Percentiles rank a stretch among this genome's conserved stretches.
These are phyloP conservation scores for Amblyteles armatorius DNA, from an alignment of 2,888 invertebrate genomes.

Conservation along the genomic window DNA sequence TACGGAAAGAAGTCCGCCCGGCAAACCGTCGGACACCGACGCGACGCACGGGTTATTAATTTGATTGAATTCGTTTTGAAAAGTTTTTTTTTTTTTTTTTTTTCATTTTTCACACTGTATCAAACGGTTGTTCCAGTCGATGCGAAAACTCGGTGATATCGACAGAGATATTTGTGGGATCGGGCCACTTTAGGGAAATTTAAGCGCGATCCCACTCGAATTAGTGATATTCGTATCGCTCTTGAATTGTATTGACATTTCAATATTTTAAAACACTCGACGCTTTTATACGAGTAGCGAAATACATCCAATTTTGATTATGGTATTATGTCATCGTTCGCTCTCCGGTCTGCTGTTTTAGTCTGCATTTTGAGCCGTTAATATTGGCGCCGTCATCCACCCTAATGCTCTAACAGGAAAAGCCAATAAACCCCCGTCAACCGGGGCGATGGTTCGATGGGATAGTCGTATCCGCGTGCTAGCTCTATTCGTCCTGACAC, in stretches of 20 bases:
- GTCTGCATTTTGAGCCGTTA: constrained; percentile 51
- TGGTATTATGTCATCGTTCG: constrained; percentile 16
- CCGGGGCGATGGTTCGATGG: constrained; percentile 69
- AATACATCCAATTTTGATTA: not conserved
- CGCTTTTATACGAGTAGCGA: not conserved
- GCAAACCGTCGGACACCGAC: not conserved
- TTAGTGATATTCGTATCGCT: not conserved
- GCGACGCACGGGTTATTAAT: not conserved
- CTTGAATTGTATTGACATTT: not conserved
- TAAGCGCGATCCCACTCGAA: not conserved
- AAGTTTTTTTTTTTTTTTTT: not conserved
- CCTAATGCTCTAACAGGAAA: constrained; percentile 69
- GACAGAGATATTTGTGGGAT: not conserved
- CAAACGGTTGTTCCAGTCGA: not conserved
- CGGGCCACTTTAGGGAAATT: not conserved
- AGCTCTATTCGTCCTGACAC: constrained; percentile 67
- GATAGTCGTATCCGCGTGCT: constrained; percentile 56
- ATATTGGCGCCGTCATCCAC: constrained; percentile 60
- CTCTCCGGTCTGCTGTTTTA: constrained; percentile 9
- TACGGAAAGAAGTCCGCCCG: not conserved
- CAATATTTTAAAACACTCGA: not conserved
- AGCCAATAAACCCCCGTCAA: constrained; percentile 82
- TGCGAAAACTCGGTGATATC: not conserved
- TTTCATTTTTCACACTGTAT: not conserved
- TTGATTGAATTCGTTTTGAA: not conserved